phyloP scores from a whole-genome alignment of 92 coral and sea anemone genomes.

The Zoanthus solanderi region DNA sequence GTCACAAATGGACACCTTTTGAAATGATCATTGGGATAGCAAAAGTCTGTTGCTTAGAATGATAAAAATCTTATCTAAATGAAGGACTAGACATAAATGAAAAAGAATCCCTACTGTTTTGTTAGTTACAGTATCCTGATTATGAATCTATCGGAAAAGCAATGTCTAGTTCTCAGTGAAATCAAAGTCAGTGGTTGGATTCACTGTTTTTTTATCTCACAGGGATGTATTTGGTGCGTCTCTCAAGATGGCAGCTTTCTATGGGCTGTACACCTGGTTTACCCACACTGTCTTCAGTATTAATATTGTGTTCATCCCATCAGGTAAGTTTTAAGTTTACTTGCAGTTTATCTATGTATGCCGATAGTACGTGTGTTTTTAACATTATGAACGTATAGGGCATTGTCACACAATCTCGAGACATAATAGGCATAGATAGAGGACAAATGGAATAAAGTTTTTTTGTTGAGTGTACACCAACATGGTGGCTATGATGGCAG shows the following conservation, averaged over 20 bases:
- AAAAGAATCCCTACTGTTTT: too few relatives aligned
- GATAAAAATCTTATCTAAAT: too few relatives aligned
- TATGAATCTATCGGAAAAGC: neutral
- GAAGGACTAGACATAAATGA: too few relatives aligned
- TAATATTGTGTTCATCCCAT: constrained; percentile 95
- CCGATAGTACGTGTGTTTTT: neutral
- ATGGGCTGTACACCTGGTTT: constrained; percentile 96
- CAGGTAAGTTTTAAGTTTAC: constrained; percentile 66
- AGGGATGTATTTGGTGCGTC: constrained; percentile 99
- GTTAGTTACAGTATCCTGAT: too few relatives aligned
- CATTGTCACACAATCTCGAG: too few relatives aligned
- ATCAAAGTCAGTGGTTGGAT: neutral
- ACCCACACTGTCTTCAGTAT: constrained; percentile 94
- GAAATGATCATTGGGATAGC: too few relatives aligned
- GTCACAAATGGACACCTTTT: too few relatives aligned
- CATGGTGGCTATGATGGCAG: too few relatives aligned
- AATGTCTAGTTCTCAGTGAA: neutral
- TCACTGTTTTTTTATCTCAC: constrained; percentile 7
- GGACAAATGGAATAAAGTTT: too few relatives aligned
- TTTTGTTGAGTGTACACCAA: too few relatives aligned
- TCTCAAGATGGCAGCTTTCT: constrained; percentile 96
- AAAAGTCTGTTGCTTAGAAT: too few relatives aligned
- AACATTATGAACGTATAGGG: neutral
- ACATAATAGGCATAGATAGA: too few relatives aligned
- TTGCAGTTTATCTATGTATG: neutral